Conservation (phyloP, 2,888 invertebrate species). For the Plagiodera versicolora region DNA sequence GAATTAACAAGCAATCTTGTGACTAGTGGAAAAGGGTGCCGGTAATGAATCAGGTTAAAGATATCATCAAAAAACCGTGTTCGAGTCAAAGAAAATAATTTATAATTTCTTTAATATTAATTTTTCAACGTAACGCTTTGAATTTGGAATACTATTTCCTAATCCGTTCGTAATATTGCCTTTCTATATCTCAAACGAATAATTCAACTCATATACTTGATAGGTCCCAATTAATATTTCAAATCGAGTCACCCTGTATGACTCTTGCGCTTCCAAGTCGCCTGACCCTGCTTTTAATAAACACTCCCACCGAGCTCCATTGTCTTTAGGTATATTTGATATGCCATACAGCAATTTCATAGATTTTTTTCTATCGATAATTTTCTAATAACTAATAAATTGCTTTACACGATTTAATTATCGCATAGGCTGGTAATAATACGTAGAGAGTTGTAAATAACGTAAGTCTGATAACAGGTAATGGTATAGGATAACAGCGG, state of each 20-base stretch:
- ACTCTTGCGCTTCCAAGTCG: conserved; percentile 35
- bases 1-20: too few relatives aligned
- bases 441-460: conserved; percentile 17
- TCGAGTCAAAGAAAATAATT: too few relatives aligned
- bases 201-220: too few relatives aligned
- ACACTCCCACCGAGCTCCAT: conserved; percentile 41
- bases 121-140: too few relatives aligned
- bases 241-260: conserved; percentile 12
- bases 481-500: conserved; percentile 8
- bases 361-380: conserved; percentile 33
- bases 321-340: conserved; percentile 39
- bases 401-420: conserved; percentile 33
- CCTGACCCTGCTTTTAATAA: conserved; percentile 43
- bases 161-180: too few relatives aligned
- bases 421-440: conserved; percentile 26
- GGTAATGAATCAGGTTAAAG: too few relatives aligned
- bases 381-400: conserved; percentile 36
- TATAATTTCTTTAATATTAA: too few relatives aligned
- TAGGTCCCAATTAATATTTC: too few relatives aligned
- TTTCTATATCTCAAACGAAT: too few relatives aligned
- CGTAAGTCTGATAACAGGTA: conserved; percentile 14
- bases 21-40: too few relatives aligned
- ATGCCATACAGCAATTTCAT: conserved; percentile 32
- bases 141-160: too few relatives aligned
- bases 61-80: too few relatives aligned